Conservation (phyloP, 2,113 vertebrate species). For the Catharus fuscescens region DNA sequence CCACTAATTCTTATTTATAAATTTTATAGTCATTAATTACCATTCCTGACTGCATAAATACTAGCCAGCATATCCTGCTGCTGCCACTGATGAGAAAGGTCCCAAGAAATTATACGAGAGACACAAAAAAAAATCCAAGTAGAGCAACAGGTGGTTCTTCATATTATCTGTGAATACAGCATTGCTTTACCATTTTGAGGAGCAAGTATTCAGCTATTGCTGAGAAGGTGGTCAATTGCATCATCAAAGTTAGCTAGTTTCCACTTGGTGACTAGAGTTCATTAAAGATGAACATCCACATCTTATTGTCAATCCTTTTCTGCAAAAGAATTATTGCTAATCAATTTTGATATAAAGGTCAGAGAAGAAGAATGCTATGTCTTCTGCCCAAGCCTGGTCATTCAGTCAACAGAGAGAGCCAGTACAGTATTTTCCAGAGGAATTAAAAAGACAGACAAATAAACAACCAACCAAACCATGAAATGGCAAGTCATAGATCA, state of each 20-base stretch:
- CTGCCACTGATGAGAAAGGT: background rate
- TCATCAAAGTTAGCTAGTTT: background rate
- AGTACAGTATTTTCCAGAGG: conserved; percentile 19
- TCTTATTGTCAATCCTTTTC: conserved; percentile 45
- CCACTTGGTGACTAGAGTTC: background rate
- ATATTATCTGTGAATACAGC: background rate
- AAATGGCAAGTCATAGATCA: conserved; percentile 37
- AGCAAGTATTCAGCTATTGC: background rate
- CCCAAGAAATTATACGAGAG: background rate
- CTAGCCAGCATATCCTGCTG: background rate
- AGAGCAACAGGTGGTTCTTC: background rate
- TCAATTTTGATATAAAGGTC: conserved; percentile 58
- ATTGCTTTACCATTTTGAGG: background rate
- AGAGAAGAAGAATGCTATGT: conserved; percentile 22
- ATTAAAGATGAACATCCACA: conserved; percentile 22
- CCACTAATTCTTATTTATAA: background rate
- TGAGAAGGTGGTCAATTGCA: background rate
- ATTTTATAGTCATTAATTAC: background rate
- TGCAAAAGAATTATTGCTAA: conserved; percentile 52
- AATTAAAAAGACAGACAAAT: conserved; percentile 41
- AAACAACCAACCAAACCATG: conserved; percentile 14
- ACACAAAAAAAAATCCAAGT: background rate
- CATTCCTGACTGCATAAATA: conserved; percentile 11
- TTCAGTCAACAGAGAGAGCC: background rate
- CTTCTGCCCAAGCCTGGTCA: conserved; percentile 1